Evolutionary conservation across 2,797 vertebrate species (phyloP).

Genomic region (Tragopan temminckii): DNA sequence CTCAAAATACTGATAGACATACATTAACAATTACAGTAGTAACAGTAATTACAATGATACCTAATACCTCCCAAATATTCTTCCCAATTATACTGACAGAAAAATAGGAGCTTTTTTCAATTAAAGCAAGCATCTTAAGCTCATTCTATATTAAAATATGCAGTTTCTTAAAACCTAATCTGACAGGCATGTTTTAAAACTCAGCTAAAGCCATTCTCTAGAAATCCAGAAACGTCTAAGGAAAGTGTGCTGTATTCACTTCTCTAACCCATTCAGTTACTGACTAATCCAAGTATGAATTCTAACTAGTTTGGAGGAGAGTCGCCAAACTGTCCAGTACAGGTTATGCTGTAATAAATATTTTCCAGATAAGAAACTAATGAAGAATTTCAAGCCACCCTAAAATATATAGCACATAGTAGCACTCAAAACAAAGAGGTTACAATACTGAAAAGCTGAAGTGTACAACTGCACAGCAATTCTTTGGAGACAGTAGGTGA

Average conservation of each 20-base stretch:
- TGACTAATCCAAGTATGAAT: not conserved
- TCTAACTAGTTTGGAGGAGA: not conserved
- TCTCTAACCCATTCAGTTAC: not conserved
- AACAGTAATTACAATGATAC: not conserved
- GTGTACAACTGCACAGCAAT: not conserved
- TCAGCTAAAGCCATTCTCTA: not conserved
- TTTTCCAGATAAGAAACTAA: not conserved
- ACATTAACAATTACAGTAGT: not conserved
- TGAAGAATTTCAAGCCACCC: not conserved
- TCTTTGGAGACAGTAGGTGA: not conserved
- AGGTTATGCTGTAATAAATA: not conserved
- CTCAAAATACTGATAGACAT: not conserved
- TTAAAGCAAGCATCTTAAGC: not conserved
- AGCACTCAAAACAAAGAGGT: not conserved
- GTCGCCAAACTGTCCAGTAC: rapidly evolving
- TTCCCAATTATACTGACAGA: not conserved
- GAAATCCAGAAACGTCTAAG: not conserved
- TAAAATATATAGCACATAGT: not conserved
- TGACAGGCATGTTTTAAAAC: not conserved
- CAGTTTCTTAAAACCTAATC: not conserved
- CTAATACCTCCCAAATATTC: not conserved
- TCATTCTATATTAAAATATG: not conserved
- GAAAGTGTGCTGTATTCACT: not conserved
- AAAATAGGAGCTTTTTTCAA: not conserved
- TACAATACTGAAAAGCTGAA: not conserved